A percentile compares a stretch with the other conserved stretches of the same genome.
Conservation (phyloP, 2,797 vertebrate species). For the Echiichthys vipera region DNA sequence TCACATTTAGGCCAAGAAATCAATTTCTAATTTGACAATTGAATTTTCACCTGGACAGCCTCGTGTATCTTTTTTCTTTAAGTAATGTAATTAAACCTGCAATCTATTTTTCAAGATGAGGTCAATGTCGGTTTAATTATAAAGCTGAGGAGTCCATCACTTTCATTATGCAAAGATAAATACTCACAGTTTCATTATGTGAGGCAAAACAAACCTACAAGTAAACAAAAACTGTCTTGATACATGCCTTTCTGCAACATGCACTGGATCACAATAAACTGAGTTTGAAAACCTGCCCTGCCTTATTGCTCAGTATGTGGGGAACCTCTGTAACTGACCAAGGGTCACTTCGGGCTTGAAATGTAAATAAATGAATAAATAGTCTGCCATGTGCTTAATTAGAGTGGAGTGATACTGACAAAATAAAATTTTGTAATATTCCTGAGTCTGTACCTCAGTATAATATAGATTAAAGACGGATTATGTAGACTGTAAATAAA, state of each 20-base stretch:
- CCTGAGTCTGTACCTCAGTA: neutral
- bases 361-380: too few relatives aligned
- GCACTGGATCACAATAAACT: neutral
- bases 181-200: neutral
- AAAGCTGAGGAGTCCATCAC: neutral
- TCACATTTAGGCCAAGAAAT: neutral
- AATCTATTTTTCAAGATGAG: neutral
- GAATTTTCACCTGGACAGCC: neutral
- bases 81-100: slow-evolving; percentile 2
- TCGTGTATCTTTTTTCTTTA: neutral
- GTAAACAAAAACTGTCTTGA: neutral
- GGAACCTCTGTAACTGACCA: neutral
- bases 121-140: neutral
- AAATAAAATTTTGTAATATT: neutral
- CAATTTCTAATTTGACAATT: neutral
- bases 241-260: neutral
- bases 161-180: neutral
- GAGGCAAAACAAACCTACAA: neutral
- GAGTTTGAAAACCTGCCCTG: neutral
- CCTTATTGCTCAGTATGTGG: neutral
- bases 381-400: neutral
- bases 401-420: neutral
- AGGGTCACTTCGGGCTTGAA: neutral
- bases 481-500: neutral
- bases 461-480: neutral